These are phyloP conservation scores for Macrobrachium nipponense DNA, from an alignment of 1,140 invertebrate species.

Conservation along the genomic window DNA sequence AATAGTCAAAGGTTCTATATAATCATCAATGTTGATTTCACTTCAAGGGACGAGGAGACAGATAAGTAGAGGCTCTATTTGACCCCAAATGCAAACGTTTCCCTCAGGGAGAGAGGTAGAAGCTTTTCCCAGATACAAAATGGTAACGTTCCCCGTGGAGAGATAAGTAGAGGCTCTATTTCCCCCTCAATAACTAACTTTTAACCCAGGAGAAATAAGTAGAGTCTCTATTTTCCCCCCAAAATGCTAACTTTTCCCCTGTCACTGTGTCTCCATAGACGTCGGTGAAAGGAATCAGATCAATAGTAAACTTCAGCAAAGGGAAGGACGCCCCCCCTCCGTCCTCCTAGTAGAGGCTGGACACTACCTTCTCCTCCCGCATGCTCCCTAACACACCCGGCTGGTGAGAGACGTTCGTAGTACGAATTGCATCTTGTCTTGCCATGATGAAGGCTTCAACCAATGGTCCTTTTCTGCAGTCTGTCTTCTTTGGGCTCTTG, in stretches of 20 bases:
- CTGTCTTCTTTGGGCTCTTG: slow-evolving; percentile 17
- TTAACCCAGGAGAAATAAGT: too few species aligned
- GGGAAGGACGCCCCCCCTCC: slow-evolving; percentile 57
- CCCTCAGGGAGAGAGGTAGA: too few species aligned
- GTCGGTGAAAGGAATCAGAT: slow-evolving; percentile 58
- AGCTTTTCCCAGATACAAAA: too few species aligned
- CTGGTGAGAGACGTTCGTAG: slow-evolving; percentile 39
- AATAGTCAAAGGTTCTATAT: too few species aligned
- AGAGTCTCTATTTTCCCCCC: neutral
- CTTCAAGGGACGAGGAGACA: too few species aligned
- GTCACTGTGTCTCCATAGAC: slow-evolving; percentile 40
- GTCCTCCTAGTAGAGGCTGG: slow-evolving; percentile 55
- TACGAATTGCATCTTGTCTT: neutral
- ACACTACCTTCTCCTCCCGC: slow-evolving; percentile 32
- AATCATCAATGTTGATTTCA: too few species aligned
- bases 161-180: too few species aligned
- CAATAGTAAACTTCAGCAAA: slow-evolving; percentile 62
- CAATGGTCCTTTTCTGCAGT: neutral
- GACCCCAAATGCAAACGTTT: too few species aligned
- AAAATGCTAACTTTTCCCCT: neutral
- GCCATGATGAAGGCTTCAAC: too few species aligned
- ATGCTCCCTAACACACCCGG: slow-evolving; percentile 42
- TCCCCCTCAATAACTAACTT: too few species aligned
- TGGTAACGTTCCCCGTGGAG: too few species aligned
- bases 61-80: too few species aligned